Percentiles rank a stretch among this genome's conserved stretches.
Conservation (phyloP, 2,113 vertebrate species). For the Axis porcinus region DNA sequence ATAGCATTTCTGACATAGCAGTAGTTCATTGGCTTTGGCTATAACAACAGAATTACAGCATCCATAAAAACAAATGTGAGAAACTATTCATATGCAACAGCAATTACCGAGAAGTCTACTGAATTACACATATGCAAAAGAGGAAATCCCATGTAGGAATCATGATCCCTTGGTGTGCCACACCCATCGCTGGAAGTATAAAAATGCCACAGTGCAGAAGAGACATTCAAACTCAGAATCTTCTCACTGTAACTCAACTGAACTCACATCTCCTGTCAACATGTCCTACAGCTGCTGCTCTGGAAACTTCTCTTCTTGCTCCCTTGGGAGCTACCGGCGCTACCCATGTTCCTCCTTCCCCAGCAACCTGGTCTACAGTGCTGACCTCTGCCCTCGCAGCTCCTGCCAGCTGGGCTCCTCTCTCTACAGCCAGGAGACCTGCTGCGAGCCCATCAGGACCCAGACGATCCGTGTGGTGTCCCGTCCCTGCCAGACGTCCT, state of each 20-base stretch:
- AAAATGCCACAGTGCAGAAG: background rate
- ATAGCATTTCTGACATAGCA: background rate
- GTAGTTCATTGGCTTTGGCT: background rate
- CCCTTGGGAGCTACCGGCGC: background rate
- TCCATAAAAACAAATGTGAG: background rate
- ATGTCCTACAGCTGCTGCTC: conserved; percentile 8
- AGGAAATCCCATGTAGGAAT: background rate
- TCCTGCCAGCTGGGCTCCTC: background rate
- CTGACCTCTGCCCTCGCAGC: background rate
- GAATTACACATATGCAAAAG: background rate
- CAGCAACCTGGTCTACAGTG: conserved; percentile 13
- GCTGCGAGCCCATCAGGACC: background rate
- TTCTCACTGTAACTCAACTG: background rate
- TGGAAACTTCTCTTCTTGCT: background rate
- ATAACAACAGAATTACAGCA: background rate
- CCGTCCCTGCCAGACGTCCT: background rate
- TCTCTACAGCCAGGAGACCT: background rate
- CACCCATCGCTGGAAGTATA: background rate
- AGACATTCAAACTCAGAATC: background rate
- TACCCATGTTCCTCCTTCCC: background rate
- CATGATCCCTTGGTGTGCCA: background rate
- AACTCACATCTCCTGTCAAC: background rate
- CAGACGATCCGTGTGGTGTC: background rate
- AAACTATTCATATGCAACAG: background rate
- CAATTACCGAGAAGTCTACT: background rate